Conservation (phyloP, 2,797 vertebrate species). For the Microctenopoma lineatum region DNA sequence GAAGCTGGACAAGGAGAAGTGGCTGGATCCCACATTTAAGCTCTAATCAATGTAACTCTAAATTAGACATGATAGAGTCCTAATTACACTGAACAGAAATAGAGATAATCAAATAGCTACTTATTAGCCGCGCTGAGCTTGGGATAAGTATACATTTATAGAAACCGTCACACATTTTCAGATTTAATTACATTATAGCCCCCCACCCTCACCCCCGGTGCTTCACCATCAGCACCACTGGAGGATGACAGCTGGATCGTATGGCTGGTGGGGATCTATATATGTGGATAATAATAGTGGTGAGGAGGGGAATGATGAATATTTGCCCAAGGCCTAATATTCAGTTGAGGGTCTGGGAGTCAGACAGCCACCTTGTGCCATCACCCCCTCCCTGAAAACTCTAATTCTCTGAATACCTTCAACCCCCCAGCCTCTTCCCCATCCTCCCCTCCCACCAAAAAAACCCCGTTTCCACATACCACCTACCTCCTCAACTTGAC, state of each 20-base stretch:
- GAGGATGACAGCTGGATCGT: slow-evolving; percentile 36
- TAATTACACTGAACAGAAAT: slow-evolving; percentile 48
- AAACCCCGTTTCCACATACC: slow-evolving; percentile 27
- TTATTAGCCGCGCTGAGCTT: slow-evolving; percentile 30
- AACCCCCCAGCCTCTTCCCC: not conserved
- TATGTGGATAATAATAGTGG: slow-evolving; percentile 53
- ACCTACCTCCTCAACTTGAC: slow-evolving; percentile 69
- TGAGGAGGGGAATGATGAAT: slow-evolving; percentile 57
- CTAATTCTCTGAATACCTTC: slow-evolving; percentile 71
- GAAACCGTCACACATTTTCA: slow-evolving; percentile 28
- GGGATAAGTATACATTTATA: slow-evolving; percentile 47
- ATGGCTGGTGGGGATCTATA: slow-evolving; percentile 36
- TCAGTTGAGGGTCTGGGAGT: slow-evolving; percentile 66
- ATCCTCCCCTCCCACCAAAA: not conserved
- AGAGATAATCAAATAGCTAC: slow-evolving; percentile 48
- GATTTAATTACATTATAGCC: slow-evolving; percentile 53
- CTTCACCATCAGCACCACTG: slow-evolving; percentile 26
- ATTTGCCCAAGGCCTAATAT: slow-evolving; percentile 67
- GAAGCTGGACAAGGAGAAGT: slow-evolving; percentile 35
- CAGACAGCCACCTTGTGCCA: slow-evolving; percentile 60
- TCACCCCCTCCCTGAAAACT: slow-evolving; percentile 41
- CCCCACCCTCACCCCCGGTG: slow-evolving; percentile 7
- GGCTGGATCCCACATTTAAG: slow-evolving; percentile 30
- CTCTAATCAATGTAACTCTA: slow-evolving; percentile 42
- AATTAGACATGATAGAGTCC: slow-evolving; percentile 50